These are phyloP conservation scores for Porites divaricata DNA, from an alignment of 92 coral and sea anemone genomes.

Conservation along the genomic window DNA sequence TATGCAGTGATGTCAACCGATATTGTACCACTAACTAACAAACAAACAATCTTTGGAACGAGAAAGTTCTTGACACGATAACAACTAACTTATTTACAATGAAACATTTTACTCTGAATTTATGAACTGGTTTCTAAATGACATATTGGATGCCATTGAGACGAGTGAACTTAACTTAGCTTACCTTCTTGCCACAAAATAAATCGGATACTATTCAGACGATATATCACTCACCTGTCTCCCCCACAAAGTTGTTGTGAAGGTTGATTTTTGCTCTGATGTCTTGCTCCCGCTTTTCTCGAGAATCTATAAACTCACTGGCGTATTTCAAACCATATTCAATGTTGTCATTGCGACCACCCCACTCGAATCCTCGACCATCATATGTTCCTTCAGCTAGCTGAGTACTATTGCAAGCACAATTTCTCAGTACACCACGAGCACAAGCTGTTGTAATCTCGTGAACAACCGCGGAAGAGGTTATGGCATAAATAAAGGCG, in stretches of 20 bases:
- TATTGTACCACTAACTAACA: too few species aligned
- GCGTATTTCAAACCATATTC: conserved; percentile 83
- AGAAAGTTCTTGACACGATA: too few species aligned
- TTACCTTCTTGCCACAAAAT: too few species aligned
- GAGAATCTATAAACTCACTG: conserved; percentile 86
- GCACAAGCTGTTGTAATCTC: conserved; percentile 93
- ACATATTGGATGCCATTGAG: too few species aligned
- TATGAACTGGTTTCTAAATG: too few species aligned
- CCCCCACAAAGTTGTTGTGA: conserved; percentile 94
- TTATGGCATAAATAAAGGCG: conserved; percentile 89
- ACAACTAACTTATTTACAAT: too few species aligned
- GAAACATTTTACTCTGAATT: too few species aligned
- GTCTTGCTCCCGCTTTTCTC: conserved; percentile 80
- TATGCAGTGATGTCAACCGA: too few species aligned
- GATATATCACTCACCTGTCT: conserved; percentile 76
- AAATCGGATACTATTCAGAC: background rate
- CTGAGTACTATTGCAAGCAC: conserved; percentile 68
- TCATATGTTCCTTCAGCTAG: too few species aligned
- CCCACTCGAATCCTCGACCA: conserved; percentile 93
- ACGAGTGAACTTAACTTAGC: too few species aligned
- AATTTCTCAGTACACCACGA: conserved; percentile 85
- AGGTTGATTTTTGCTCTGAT: conserved; percentile 91
- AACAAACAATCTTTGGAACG: too few species aligned
- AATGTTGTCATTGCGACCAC: conserved; percentile 93
- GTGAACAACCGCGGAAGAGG: conserved; percentile 94